These are phyloP conservation scores for Acronicta leporina DNA, from an alignment of 2,888 invertebrate species.

Conservation along the genomic window DNA sequence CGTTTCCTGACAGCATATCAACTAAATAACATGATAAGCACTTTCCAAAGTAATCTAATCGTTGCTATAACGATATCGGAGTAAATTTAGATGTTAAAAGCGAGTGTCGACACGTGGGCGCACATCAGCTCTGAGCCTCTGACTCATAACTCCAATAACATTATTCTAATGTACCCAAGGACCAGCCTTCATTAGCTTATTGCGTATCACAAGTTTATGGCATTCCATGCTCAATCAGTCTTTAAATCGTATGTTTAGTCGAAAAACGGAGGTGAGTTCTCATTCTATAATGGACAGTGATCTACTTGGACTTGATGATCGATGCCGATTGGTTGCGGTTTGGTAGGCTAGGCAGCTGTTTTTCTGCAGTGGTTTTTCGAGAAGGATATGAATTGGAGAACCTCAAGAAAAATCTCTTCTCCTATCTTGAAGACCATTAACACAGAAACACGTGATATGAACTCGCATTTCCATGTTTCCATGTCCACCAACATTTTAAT, in stretches of 20 bases:
- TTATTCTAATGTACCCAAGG: constrained; percentile 56
- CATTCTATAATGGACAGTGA: no score
- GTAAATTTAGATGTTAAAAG: constrained; percentile 57
- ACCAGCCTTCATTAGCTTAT: constrained; percentile 61
- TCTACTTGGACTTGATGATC: no score
- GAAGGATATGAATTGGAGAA: no score
- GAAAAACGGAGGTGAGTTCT: not conserved
- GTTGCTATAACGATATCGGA: constrained; percentile 52
- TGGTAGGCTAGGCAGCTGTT: no score
- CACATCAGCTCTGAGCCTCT: constrained; percentile 58
- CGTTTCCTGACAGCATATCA: constrained; percentile 21
- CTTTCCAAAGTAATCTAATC: constrained; percentile 44
- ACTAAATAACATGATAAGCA: constrained; percentile 37
- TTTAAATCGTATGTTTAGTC: constrained; percentile 5
- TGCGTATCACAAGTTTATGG: constrained; percentile 59
- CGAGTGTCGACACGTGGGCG: constrained; percentile 65
- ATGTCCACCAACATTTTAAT: no score
- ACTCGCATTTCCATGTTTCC: no score
- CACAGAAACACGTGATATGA: no score
- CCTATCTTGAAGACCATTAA: no score
- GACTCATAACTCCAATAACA: constrained; percentile 58
- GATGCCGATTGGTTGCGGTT: no score
- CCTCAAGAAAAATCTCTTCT: no score
- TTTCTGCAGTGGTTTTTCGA: no score
- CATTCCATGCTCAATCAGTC: constrained; percentile 49